phyloP scores from a whole-genome alignment of 2,797 vertebrate species.

The Chelon labrosus region DNA sequence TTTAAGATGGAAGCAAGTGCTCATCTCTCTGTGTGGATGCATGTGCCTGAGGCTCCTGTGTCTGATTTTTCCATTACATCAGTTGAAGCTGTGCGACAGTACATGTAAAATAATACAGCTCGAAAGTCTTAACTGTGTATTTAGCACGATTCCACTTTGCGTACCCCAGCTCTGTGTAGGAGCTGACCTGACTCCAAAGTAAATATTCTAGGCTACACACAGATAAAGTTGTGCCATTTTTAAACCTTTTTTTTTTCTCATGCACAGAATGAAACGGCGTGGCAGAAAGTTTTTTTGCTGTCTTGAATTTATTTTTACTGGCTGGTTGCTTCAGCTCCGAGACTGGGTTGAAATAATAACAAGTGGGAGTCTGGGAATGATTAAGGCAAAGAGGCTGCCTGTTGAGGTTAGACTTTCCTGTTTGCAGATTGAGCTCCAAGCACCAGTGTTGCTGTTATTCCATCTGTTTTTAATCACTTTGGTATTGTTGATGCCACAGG shows the following conservation, averaged over 20 bases:
- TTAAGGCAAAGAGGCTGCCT: conserved; percentile 87
- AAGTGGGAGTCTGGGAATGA: conserved; percentile 91
- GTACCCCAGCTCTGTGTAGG: conserved; percentile 9
- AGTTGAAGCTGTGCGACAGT: conserved; percentile 62
- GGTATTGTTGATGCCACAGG: conserved; percentile 88
- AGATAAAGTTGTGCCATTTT: conserved; percentile 24
- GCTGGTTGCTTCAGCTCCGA: conserved; percentile 75
- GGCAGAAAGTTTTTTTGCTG: conserved; percentile 60
- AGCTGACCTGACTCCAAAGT: background rate
- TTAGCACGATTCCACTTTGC: background rate
- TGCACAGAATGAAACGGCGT: conserved; percentile 52
- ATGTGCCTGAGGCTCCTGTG: conserved; percentile 39
- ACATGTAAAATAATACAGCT: conserved; percentile 39
- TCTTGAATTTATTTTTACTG: conserved; percentile 81
- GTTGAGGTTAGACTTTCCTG: conserved; percentile 92
- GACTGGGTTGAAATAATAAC: conserved; percentile 87
- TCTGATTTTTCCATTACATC: conserved; percentile 75
- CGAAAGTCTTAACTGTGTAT: conserved; percentile 26
- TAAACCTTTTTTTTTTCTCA: conserved; percentile 40
- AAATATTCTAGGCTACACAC: conserved; percentile 10
- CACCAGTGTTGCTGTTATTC: conserved; percentile 87
- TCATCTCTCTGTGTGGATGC: background rate
- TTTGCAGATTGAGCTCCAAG: conserved; percentile 91
- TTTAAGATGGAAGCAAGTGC: conserved; percentile 24
- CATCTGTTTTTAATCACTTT: conserved; percentile 93